Percentiles rank a stretch among this genome's conserved stretches.
phyloP scores from a whole-genome alignment of 2,888 invertebrate species.

The Heteropelma amictum region DNA sequence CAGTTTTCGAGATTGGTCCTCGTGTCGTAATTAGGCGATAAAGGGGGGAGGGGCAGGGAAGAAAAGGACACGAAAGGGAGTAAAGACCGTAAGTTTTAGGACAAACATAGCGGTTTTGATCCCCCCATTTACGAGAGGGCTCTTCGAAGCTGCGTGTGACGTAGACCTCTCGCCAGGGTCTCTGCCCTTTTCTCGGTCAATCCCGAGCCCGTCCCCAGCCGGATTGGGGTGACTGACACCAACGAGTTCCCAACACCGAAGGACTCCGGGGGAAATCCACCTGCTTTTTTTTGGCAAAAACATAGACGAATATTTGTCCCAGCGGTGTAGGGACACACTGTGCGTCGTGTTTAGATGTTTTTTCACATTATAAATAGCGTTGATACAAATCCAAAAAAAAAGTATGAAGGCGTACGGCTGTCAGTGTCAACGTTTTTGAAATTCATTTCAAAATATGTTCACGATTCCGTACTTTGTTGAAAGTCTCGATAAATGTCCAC shows the following conservation, averaged over 20 bases:
- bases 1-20: too few species aligned
- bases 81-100: slow-evolving; percentile 37
- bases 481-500: too few species aligned
- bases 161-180: slow-evolving; percentile 37
- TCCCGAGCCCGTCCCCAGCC: slow-evolving; percentile 36
- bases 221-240: slow-evolving; percentile 50
- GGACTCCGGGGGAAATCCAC: slow-evolving; percentile 40
- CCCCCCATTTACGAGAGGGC: slow-evolving; percentile 40
- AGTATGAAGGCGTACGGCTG: too few species aligned
- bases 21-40: too few species aligned
- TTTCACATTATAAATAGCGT: background rate
- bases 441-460: too few species aligned
- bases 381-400: too few species aligned
- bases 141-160: slow-evolving; percentile 41
- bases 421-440: too few species aligned
- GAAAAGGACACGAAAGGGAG: too few species aligned
- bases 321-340: background rate
- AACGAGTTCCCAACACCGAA: slow-evolving; percentile 44
- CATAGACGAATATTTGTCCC: background rate
- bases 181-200: slow-evolving; percentile 51
- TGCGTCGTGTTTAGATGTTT: background rate
- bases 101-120: slow-evolving; percentile 51
- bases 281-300: slow-evolving; percentile 30
- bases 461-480: too few species aligned
- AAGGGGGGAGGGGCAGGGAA: background rate